phyloP scores from a whole-genome alignment of 2,113 vertebrate genomes.

The Origma solitaria region DNA sequence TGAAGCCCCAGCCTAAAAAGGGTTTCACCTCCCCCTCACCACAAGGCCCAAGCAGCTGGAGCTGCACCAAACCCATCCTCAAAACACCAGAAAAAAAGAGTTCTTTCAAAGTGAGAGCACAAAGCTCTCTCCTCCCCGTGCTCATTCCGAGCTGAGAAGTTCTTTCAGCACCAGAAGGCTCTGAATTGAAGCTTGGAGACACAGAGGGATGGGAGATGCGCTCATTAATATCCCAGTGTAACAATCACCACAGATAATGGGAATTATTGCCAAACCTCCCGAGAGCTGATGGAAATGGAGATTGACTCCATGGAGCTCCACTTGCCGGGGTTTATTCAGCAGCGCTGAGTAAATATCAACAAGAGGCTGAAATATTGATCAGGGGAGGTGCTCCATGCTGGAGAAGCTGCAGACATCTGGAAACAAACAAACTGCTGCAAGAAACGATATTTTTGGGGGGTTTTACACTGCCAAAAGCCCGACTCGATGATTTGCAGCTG shows the following conservation, averaged over 20 bases:
- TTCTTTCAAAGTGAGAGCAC: neutral
- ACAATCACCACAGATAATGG: conserved; percentile 38
- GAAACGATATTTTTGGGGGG: conserved; percentile 5
- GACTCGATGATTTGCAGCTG: neutral
- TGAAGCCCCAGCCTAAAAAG: neutral
- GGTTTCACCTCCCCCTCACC: neutral
- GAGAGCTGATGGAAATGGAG: conserved; percentile 34
- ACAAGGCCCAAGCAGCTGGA: neutral
- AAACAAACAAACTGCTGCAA: conserved; percentile 32
- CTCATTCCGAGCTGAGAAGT: neutral
- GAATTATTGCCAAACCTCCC: conserved; percentile 43
- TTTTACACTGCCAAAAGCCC: neutral
- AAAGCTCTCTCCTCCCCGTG: neutral
- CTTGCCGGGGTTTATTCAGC: conserved; percentile 26
- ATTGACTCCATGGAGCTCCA: conserved; percentile 1
- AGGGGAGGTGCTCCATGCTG: conserved; percentile 17
- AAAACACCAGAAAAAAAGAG: neutral
- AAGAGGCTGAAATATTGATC: conserved; percentile 62
- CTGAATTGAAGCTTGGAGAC: neutral
- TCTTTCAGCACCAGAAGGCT: neutral
- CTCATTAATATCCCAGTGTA: conserved; percentile 36
- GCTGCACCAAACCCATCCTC: neutral
- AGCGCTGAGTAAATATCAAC: conserved; percentile 52
- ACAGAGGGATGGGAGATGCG: neutral
- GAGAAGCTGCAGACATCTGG: conserved; percentile 37